Percentiles rank a stretch among this genome's conserved stretches.
Conservation (phyloP, 2,113 vertebrate genomes). For the Chaetodon trifascialis region DNA sequence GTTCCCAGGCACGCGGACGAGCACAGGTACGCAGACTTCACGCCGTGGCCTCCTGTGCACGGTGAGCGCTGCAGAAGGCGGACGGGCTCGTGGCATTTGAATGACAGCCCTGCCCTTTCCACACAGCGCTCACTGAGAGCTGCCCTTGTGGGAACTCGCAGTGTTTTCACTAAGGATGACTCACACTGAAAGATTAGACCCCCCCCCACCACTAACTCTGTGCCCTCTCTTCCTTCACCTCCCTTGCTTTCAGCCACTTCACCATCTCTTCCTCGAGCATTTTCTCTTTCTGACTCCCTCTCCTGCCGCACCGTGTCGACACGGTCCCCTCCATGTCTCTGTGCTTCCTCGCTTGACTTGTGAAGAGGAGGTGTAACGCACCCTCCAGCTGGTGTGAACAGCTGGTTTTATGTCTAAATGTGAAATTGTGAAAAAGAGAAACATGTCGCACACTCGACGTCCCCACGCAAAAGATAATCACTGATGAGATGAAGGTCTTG, state of each 20-base stretch:
- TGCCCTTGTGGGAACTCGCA: slow-evolving; percentile 48
- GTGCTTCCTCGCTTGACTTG: neutral
- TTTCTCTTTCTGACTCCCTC: neutral
- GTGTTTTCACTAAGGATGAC: slow-evolving; percentile 59
- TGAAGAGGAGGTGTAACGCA: neutral
- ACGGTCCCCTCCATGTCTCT: neutral
- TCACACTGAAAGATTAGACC: slow-evolving; percentile 52
- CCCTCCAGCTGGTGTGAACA: slow-evolving; percentile 15
- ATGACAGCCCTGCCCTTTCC: slow-evolving; percentile 65
- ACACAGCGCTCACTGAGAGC: slow-evolving; percentile 3
- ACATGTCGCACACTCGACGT: neutral
- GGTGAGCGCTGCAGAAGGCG: slow-evolving; percentile 9
- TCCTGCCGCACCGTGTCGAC: neutral
- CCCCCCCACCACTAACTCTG: neutral
- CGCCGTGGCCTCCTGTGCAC: neutral
- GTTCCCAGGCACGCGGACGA: neutral
- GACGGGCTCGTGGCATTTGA: slow-evolving; percentile 43
- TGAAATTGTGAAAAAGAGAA: slow-evolving; percentile 20
- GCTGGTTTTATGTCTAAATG: slow-evolving; percentile 34
- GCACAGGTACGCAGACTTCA: slow-evolving; percentile 1
- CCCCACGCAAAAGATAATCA: neutral
- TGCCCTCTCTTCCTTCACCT: slow-evolving; percentile 29
- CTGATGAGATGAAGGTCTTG: slow-evolving; percentile 3
- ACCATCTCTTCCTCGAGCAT: neutral
- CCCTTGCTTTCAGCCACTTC: slow-evolving; percentile 18